Conservation (phyloP, 1,140 invertebrate genomes). For the Euborellia annulipes region DNA sequence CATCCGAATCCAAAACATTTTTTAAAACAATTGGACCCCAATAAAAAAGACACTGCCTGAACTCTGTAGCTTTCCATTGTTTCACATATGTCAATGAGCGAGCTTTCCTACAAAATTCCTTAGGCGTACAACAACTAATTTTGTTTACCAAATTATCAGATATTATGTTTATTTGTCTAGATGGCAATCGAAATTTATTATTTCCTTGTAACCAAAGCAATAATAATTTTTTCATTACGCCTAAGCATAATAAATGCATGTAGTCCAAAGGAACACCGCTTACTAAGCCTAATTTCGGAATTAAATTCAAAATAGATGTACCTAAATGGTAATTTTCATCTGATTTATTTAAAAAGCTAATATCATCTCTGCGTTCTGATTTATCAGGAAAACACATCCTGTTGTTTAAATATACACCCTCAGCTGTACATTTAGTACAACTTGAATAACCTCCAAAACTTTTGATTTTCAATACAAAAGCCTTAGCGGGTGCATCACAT, state of each 20-base stretch:
- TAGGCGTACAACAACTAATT: no score
- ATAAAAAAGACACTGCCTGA: no score
- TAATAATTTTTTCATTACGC: not conserved
- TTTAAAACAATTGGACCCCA: no score
- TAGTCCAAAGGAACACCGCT: not conserved
- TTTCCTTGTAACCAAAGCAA: not conserved
- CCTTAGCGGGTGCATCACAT: conserved; percentile 15
- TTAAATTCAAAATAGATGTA: not conserved
- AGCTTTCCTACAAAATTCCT: no score
- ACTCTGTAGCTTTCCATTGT: no score
- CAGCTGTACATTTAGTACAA: conserved; percentile 11
- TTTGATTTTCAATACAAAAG: conserved; percentile 11
- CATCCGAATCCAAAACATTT: no score
- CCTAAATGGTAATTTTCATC: not conserved
- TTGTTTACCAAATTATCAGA: not conserved
- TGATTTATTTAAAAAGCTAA: not conserved
- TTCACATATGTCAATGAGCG: no score
- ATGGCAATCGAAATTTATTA: not conserved
- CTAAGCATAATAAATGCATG: conserved; percentile 4
- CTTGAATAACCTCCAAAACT: conserved; percentile 12
- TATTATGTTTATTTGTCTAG: not conserved
- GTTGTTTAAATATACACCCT: conserved; percentile 8
- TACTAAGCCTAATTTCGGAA: not conserved
- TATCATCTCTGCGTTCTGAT: conserved; percentile 9
- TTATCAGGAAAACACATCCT: conserved; percentile 10